Base-by-base conservation (phyloP, 1,140 invertebrate species). In the Gonioctena quinquepunctata region DNA sequence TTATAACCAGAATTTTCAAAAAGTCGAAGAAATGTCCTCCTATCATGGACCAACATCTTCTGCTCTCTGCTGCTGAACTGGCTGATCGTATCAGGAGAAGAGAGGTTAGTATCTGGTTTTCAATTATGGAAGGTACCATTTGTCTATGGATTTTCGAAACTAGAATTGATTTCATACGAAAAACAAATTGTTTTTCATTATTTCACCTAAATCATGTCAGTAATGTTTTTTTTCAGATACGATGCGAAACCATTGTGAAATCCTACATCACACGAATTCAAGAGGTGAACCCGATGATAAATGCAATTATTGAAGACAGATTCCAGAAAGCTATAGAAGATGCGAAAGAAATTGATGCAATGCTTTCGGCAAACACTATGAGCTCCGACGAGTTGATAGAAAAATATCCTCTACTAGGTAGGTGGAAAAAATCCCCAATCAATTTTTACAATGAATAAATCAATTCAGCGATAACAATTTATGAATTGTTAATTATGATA, bases 231-330 rank as follows among this genome's bases (percentile, higher is more conserved):
- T 75, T 73, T 56, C 33, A 82, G 90, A 74, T 91, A 25, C 85
- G 84, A 6, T 90, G 90, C 54, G 87, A 89, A 77, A 82, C 87
- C 48, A 83, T 94, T 6, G 88, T 93, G 0, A 69, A 80, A 2
- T 84, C 88, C 0, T 94, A 90, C 77, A 90, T 94, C 49, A 80
- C 83, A 1, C 86, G 93, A 16, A 89, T 94, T 6, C 84, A 87
- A 60, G 87, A 90, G 79, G 90, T 94, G 0, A 92, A 96, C 81
- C 88, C 89, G 0, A 74, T 88, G 1, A 64, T 95, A 3, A 95
- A 95, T 83, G 91, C 91, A 0, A 88, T 95, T 0, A 87, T 94
- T 1, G 91, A 93, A 63, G 87, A 93, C 16, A 84, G 93, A 18
- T 94, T 89, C 78, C 81, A 86, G n/a, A 86, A 83, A 1, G 94